Percentiles rank a stretch among this genome's conserved stretches.
Evolutionary conservation across 2,888 invertebrate genomes (phyloP).

Genomic region (Xestia rhomboidea): DNA sequence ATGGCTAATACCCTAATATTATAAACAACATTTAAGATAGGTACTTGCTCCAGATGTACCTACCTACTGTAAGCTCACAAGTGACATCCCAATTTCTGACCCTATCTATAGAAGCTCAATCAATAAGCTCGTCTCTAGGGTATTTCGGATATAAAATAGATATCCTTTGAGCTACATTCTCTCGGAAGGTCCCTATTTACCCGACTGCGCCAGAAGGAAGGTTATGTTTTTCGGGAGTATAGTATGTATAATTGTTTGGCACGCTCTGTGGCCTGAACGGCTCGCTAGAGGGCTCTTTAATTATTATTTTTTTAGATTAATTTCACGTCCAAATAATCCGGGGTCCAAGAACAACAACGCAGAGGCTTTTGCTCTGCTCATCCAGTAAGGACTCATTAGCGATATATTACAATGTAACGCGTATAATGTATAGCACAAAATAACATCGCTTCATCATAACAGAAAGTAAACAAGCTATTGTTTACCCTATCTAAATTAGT

Average conservation of each 20-base stretch:
- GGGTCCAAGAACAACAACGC: background rate
- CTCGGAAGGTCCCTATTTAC: background rate
- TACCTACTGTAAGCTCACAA: background rate
- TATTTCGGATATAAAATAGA: slow-evolving; percentile 16
- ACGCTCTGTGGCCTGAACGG: no score
- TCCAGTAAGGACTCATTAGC: background rate
- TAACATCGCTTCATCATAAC: slow-evolving; percentile 41
- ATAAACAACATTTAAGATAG: background rate
- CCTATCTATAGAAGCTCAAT: slow-evolving; percentile 4
- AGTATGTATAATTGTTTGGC: no score
- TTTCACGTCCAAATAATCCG: background rate
- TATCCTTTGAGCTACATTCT: slow-evolving; percentile 21
- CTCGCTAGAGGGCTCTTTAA: no score
- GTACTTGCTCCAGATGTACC: background rate
- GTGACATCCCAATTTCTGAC: background rate
- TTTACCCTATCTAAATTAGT: slow-evolving; percentile 57
- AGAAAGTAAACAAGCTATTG: slow-evolving; percentile 51
- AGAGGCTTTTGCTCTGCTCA: background rate
- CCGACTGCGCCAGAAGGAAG: no score
- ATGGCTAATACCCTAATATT: no score
- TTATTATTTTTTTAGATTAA: no score
- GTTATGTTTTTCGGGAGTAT: no score
- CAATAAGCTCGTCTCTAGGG: background rate
- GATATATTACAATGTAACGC: slow-evolving; percentile 1
- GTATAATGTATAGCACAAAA: slow-evolving; percentile 11